Conservation (phyloP, 2,113 vertebrate genomes). For the Tychaedon coryphoeus region DNA sequence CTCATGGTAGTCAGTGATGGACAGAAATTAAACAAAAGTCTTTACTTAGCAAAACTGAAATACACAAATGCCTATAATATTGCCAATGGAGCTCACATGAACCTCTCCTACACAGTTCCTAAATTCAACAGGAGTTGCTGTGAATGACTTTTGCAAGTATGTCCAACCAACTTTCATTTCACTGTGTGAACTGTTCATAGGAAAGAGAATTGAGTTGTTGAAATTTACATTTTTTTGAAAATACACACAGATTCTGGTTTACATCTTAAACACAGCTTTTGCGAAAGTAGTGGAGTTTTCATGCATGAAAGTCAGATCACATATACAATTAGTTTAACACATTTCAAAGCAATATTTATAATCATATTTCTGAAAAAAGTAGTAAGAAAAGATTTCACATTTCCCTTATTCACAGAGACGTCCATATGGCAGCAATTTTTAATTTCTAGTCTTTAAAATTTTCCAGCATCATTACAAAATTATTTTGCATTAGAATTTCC, state of each 20-base stretch:
- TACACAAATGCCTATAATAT: neutral
- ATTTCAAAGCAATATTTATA: neutral
- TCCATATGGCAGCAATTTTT: neutral
- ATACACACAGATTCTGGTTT: neutral
- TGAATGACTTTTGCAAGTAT: neutral
- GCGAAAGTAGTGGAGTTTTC: neutral
- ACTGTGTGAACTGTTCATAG: neutral
- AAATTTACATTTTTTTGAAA: neutral
- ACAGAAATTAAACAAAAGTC: neutral
- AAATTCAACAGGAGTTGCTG: neutral
- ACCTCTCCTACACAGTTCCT: neutral
- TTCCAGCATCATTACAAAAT: neutral
- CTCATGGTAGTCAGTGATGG: neutral
- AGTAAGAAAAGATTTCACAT: neutral
- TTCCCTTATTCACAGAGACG: neutral
- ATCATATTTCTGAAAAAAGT: neutral
- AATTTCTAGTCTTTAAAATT: neutral
- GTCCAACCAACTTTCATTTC: neutral
- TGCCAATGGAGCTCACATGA: rapidly evolving
- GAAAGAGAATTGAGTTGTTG: neutral
- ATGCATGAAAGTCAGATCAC: neutral
- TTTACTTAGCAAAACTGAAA: neutral
- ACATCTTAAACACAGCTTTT: neutral
- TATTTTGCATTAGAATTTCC: neutral
- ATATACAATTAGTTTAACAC: neutral